Percentiles rank a stretch among this genome's conserved stretches.
These are phyloP conservation scores for Glyptemys insculpta DNA, from an alignment of 2,797 vertebrate genomes.

Conservation along the genomic window DNA sequence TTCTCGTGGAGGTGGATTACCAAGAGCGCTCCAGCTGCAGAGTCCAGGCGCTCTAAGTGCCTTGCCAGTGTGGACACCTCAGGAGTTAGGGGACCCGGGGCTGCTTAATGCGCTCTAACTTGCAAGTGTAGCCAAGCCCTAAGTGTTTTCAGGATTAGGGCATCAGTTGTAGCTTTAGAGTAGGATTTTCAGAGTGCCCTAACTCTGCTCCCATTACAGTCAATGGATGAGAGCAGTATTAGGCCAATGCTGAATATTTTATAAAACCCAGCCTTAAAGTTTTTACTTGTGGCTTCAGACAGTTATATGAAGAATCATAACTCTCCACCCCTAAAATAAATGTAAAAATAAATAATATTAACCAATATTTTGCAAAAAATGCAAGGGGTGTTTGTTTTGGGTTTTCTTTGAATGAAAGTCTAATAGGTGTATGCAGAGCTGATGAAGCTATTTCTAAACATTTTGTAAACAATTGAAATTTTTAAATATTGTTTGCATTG, in stretches of 20 bases:
- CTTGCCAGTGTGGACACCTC: too few relatives aligned
- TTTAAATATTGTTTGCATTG: background rate
- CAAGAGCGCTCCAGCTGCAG: too few relatives aligned
- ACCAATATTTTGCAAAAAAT: background rate
- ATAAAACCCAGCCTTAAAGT: background rate
- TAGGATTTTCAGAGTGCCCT: background rate
- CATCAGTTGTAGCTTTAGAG: background rate
- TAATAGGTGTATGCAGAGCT: background rate
- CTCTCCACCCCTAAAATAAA: background rate
- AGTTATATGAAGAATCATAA: background rate
- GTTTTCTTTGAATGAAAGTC: background rate
- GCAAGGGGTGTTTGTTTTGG: background rate
- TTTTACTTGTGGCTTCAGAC: background rate
- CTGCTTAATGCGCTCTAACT: too few relatives aligned
- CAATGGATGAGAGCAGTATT: background rate
- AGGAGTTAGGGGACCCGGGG: too few relatives aligned
- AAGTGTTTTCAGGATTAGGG: background rate
- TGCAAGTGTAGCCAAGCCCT: too few relatives aligned
- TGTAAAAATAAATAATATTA: accelerated
- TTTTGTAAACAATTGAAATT: background rate
- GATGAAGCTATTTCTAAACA: background rate
- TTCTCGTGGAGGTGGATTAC: too few relatives aligned
- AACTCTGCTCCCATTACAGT: accelerated
- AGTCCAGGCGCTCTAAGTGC: too few relatives aligned
- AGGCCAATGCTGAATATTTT: accelerated